phyloP scores from a whole-genome alignment of 2,888 invertebrate genomes.

The Chrysolina americana region DNA sequence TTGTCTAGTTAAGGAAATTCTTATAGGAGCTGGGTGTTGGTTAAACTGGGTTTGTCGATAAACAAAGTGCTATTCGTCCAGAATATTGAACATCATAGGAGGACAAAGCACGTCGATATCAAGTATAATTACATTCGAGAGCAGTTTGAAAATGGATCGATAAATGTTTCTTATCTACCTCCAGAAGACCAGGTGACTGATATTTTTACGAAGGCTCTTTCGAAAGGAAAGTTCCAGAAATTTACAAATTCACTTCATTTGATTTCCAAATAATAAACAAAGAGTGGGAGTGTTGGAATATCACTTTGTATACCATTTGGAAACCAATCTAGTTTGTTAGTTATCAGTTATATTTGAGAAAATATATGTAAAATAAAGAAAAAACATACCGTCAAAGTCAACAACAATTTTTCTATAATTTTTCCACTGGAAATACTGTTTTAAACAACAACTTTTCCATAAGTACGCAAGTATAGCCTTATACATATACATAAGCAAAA shows the following conservation, averaged over 20 bases:
- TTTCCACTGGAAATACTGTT: too few species aligned
- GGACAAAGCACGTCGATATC: slow-evolving; percentile 1
- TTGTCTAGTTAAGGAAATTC: background rate
- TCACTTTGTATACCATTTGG: background rate
- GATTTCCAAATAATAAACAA: slow-evolving; percentile 2
- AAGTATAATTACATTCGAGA: background rate
- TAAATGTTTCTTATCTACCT: background rate
- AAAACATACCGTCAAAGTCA: too few species aligned
- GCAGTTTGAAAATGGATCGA: slow-evolving; percentile 11
- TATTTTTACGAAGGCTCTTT: background rate
- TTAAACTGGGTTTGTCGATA: background rate
- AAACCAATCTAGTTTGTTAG: background rate
- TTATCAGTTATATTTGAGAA: too few species aligned
- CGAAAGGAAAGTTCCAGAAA: background rate
- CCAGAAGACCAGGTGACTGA: background rate
- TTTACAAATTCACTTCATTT: background rate
- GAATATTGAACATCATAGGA: slow-evolving; percentile 5
- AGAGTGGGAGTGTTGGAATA: background rate
- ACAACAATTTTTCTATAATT: too few species aligned
- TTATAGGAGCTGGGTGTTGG: background rate
- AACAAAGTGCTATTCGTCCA: background rate
- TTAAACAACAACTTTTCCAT: too few species aligned
- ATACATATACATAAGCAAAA: too few species aligned
- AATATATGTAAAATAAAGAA: too few species aligned
- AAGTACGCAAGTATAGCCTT: too few species aligned